Conservation (phyloP, 2,888 invertebrate species). For the Tubulanus polymorphus region DNA sequence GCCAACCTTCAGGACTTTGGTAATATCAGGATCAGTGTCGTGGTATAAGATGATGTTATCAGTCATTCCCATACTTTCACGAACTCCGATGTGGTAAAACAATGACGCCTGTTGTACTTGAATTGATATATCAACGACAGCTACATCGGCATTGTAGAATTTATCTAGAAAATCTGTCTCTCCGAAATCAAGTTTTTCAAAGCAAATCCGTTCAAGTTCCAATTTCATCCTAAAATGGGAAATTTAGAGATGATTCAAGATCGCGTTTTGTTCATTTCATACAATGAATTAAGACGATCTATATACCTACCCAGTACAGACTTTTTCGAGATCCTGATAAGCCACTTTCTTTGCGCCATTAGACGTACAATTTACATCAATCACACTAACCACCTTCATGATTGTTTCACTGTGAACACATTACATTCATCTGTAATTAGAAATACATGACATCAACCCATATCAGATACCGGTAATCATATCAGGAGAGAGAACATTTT, state of each 20-base stretch:
- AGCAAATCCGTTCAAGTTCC: slow-evolving; percentile 54
- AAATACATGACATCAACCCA: too few relatives aligned
- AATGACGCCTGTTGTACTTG: slow-evolving; percentile 83
- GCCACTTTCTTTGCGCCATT: neutral
- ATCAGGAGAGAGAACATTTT: too few relatives aligned
- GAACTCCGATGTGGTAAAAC: slow-evolving; percentile 93
- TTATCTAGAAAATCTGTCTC: slow-evolving; percentile 90
- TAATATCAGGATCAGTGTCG: slow-evolving; percentile 78
- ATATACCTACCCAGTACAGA: neutral
- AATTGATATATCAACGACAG: slow-evolving; percentile 88
- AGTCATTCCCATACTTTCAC: slow-evolving; percentile 97
- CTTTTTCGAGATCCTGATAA: neutral
- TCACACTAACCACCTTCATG: slow-evolving; percentile 2
- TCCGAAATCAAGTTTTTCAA: slow-evolving; percentile 96
- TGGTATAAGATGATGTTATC: slow-evolving; percentile 66
- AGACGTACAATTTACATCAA: neutral
- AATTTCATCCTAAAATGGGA: slow-evolving; percentile 31
- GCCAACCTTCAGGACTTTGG: slow-evolving; percentile 80
- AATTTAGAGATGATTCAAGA: neutral
- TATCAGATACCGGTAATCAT: too few relatives aligned
- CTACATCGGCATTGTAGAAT: slow-evolving; percentile 98
- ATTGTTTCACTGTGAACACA: neutral
- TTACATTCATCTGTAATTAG: too few relatives aligned
- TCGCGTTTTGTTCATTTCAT: too few relatives aligned
- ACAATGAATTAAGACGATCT: too few relatives aligned